A percentile compares a stretch with the other conserved stretches of the same genome.
Conservation (phyloP, 2,888 invertebrate species). For the Cetonia aurata region DNA sequence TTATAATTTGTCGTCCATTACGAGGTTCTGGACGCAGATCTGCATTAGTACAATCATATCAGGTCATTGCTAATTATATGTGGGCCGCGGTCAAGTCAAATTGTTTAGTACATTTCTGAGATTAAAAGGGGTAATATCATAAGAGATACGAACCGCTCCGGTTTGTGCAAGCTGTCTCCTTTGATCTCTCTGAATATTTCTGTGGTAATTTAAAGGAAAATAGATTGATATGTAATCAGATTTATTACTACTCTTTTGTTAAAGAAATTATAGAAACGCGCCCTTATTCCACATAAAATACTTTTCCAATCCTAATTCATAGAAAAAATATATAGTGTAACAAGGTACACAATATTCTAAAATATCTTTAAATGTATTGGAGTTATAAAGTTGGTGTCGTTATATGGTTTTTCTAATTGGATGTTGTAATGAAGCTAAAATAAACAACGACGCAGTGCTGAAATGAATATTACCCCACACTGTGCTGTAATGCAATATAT, state of each 20-base stretch:
- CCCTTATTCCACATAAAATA: too few relatives aligned
- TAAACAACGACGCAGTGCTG: too few relatives aligned
- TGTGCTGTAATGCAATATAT: too few relatives aligned
- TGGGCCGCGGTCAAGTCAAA: neutral
- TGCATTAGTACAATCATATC: conserved; percentile 23
- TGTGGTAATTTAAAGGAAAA: conserved; percentile 23
- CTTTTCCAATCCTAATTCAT: too few relatives aligned
- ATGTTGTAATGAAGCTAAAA: too few relatives aligned
- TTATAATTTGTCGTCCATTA: neutral
- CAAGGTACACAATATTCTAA: too few relatives aligned
- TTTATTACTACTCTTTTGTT: neutral
- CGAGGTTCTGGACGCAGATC: neutral
- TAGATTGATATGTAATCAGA: conserved; percentile 1
- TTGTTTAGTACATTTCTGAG: conserved; percentile 17
- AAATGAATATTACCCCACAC: too few relatives aligned
- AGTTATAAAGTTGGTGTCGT: too few relatives aligned
- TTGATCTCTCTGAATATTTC: conserved; percentile 13
- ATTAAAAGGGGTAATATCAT: conserved; percentile 18
- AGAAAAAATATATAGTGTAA: too few relatives aligned
- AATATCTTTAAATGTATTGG: too few relatives aligned
- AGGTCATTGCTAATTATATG: conserved; percentile 10
- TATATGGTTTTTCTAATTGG: too few relatives aligned
- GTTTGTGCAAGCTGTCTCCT: conserved; percentile 8
- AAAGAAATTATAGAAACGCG: too few relatives aligned
- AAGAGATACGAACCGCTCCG: conserved; percentile 11